Evolutionary conservation across 2,797 vertebrate genomes (phyloP).

Genomic region (Thamnophis elegans): DNA sequence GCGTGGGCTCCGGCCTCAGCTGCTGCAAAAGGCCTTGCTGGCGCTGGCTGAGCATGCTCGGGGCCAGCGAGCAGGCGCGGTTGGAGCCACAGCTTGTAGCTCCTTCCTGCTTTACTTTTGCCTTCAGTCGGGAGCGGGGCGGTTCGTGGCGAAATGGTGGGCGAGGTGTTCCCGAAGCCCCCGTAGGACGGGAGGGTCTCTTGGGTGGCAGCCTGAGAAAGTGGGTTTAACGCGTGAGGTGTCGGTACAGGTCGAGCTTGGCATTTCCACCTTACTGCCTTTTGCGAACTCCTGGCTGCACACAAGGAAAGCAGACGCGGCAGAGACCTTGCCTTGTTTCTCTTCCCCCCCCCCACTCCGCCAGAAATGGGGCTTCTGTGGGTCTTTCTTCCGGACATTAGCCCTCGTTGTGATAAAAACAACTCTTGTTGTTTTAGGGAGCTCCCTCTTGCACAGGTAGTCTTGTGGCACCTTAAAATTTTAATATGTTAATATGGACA

Average conservation of each 20-base stretch:
- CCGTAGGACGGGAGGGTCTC: not conserved
- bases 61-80: not conserved
- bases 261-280: not conserved
- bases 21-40: not conserved
- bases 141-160: not conserved
- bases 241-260: not conserved
- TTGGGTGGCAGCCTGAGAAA: too few relatives aligned
- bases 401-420: not conserved
- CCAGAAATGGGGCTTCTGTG: not conserved
- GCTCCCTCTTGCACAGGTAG: not conserved
- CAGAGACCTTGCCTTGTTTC: not conserved
- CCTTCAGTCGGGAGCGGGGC: not conserved
- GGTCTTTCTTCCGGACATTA: not conserved
- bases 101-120: not conserved
- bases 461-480: not conserved
- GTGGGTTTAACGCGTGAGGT: not conserved
- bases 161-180: too few relatives aligned
- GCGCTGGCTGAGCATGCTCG: conserved; percentile 10
- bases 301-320: not conserved
- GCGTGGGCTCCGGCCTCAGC: not conserved
- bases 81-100: not conserved
- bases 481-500: not conserved
- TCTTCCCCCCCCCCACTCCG: not conserved
- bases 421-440: not conserved
- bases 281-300: not conserved